A percentile compares a stretch with the other conserved stretches of the same genome.
Conservation (phyloP, 2,888 invertebrate genomes). For the Halictus ligatus region DNA sequence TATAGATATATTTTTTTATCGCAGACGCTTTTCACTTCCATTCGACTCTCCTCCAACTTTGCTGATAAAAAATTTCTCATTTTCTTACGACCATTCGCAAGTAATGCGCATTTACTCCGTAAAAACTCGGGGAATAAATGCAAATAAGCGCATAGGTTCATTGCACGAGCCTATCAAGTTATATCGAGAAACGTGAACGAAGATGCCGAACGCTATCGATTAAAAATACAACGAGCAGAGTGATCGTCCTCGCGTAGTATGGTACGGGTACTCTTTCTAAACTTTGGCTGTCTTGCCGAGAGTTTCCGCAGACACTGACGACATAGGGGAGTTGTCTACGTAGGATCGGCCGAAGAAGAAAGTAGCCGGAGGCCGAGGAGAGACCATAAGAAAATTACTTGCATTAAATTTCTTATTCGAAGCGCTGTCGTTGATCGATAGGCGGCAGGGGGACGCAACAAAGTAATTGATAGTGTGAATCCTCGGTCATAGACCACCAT, state of each 20-base stretch:
- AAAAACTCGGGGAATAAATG: not conserved
- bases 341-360: conserved; percentile 54
- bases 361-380: conserved; percentile 46
- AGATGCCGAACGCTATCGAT: conserved; percentile 44
- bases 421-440: conserved; percentile 61
- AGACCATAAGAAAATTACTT: conserved; percentile 80
- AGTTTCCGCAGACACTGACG: conserved; percentile 41
- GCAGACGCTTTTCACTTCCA: not conserved
- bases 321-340: conserved; percentile 33
- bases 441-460: conserved; percentile 42
- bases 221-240: conserved; percentile 65
- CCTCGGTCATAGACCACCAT: conserved; percentile 33
- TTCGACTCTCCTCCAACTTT: not conserved
- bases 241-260: conserved; percentile 34
- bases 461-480: conserved; percentile 59
- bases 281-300: conserved; percentile 51
- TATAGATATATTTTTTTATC: not conserved
- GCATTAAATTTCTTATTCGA: conserved; percentile 77
- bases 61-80: not conserved
- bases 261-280: conserved; percentile 24
- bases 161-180: conserved; percentile 40
- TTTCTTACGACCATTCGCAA: not conserved
- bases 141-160: conserved; percentile 37
- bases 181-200: conserved; percentile 12
- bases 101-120: not conserved